Conservation (phyloP, 2,888 invertebrate genomes). For the Pandemis cinnamomeana region DNA sequence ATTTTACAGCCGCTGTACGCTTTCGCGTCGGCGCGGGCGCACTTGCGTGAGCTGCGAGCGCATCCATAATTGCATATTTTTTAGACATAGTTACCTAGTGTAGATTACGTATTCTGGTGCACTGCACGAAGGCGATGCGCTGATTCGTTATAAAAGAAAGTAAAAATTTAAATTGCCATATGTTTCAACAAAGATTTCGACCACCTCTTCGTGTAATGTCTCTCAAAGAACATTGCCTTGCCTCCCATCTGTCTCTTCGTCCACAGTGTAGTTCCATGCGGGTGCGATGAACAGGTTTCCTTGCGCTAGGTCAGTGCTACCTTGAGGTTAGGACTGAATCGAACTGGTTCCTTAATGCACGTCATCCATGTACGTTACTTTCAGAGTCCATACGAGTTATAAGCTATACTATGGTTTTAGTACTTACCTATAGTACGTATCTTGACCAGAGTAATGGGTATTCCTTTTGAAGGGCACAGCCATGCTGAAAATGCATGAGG, state of each 20-base stretch:
- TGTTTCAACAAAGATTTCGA: neutral
- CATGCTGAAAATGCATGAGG: too few species aligned
- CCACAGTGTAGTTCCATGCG: neutral
- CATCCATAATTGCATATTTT: neutral
- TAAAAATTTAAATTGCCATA: neutral
- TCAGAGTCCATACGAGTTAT: neutral
- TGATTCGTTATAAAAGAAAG: neutral
- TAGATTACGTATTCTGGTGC: neutral
- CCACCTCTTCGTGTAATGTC: neutral
- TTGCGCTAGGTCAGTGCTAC: conserved; percentile 33
- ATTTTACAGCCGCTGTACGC: neutral
- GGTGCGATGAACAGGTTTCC: conserved; percentile 20
- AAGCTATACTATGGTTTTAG: neutral
- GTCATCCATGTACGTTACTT: neutral
- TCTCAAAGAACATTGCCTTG: too few species aligned
- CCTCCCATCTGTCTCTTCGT: neutral
- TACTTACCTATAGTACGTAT: neutral
- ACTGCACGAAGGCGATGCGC: neutral
- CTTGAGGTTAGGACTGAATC: conserved; percentile 8
- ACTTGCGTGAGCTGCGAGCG: neutral
- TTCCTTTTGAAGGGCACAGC: too few species aligned
- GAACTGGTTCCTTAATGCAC: conserved; percentile 12
- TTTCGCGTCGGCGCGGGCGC: conserved; percentile 3
- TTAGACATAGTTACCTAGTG: neutral
- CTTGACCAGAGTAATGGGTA: too few species aligned